Conservation (phyloP, 1,140 invertebrate species). For the Drosophila watanabei region DNA sequence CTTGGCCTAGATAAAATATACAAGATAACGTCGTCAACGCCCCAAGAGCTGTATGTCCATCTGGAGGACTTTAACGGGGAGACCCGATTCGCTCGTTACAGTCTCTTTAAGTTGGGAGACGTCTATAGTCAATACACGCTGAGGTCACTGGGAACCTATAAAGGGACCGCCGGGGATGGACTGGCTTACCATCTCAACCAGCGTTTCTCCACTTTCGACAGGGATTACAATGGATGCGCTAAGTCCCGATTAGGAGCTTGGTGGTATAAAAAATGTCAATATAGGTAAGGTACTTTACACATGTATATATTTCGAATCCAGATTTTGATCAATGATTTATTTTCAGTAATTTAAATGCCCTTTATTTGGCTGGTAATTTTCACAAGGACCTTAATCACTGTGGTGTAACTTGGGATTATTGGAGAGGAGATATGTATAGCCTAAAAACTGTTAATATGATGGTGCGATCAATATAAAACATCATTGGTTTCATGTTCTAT, state of each 20-base stretch:
- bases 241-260: neutral
- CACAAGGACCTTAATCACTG: rapidly evolving
- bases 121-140: neutral
- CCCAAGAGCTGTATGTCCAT: neutral
- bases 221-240: neutral
- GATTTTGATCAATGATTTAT: neutral
- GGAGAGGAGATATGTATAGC: neutral
- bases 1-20: neutral
- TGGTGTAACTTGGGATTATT: rapidly evolving
- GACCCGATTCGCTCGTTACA: neutral
- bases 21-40: neutral
- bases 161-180: neutral
- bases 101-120: neutral
- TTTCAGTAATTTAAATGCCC: constrained; percentile 8
- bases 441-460: neutral
- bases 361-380: neutral
- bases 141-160: neutral
- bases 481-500: too few species aligned
- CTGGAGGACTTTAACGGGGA: neutral
- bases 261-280: neutral
- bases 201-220: neutral
- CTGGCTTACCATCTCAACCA: neutral
- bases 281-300: neutral
- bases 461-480: neutral
- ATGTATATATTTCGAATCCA: neutral